Evolutionary conservation across 2,797 vertebrate species (phyloP).

Genomic region (Hippoglossus hippoglossus): DNA sequence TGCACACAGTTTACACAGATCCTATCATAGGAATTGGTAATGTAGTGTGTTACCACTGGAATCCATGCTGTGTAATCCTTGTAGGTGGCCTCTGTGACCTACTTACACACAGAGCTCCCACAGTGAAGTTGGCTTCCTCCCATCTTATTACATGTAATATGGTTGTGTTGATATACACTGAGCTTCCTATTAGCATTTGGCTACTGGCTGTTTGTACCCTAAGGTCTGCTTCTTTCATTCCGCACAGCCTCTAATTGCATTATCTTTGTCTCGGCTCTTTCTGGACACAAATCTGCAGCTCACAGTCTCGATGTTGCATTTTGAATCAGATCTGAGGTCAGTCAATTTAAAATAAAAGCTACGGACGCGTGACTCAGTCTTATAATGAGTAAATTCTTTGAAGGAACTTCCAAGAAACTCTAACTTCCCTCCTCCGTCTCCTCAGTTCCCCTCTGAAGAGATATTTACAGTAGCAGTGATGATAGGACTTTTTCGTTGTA

Average conservation of each 20-base stretch:
- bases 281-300: background rate
- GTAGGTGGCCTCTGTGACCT: slow-evolving; percentile 60
- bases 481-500: slow-evolving; percentile 22
- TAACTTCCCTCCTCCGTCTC: slow-evolving; percentile 5
- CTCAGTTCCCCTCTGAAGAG: slow-evolving; percentile 20
- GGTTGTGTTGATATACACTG: background rate
- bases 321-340: slow-evolving; percentile 1
- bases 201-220: background rate
- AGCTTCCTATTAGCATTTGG: background rate
- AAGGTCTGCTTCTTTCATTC: background rate
- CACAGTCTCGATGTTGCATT: background rate
- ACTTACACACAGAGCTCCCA: slow-evolving; percentile 37
- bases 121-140: background rate
- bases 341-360: slow-evolving; percentile 6
- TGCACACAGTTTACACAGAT: background rate
- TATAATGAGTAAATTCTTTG: background rate
- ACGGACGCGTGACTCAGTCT: background rate
- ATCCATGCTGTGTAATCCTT: slow-evolving; percentile 36
- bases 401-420: slow-evolving; percentile 4
- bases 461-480: slow-evolving; percentile 16
- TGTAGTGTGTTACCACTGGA: slow-evolving; percentile 25
- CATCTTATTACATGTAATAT: background rate
- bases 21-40: slow-evolving; percentile 18
- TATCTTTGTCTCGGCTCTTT: background rate
- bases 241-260: background rate